These are phyloP conservation scores for Synchiropus splendidus DNA, from an alignment of 2,113 vertebrate species.

Conservation along the genomic window DNA sequence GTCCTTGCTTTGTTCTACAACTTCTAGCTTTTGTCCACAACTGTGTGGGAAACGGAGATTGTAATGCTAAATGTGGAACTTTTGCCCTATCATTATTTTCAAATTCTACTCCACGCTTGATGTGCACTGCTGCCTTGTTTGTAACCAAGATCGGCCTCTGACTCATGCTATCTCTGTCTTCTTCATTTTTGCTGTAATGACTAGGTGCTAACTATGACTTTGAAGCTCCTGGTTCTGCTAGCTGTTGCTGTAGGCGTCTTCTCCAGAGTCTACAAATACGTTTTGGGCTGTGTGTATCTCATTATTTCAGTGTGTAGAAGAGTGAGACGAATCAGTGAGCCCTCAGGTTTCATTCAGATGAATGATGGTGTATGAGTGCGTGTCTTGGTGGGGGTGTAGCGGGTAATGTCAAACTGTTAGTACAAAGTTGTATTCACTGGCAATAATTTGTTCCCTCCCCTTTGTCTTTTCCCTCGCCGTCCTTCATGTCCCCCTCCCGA, in stretches of 20 bases:
- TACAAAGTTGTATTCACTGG: constrained; percentile 30
- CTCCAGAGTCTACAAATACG: constrained; percentile 6
- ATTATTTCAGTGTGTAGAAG: constrained; percentile 25
- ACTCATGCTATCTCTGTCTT: background rate
- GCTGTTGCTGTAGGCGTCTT: constrained; percentile 28
- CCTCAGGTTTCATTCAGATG: constrained; percentile 23
- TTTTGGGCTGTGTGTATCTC: constrained; percentile 21
- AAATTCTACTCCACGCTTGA: background rate
- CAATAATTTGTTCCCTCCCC: constrained; percentile 28
- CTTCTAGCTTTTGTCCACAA: no score
- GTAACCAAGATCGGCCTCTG: constrained; percentile 3
- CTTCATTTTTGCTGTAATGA: constrained; percentile 15
- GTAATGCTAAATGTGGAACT: no score
- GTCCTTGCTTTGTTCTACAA: no score
- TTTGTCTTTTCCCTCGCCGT: constrained; percentile 3
- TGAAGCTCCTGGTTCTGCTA: constrained; percentile 35
- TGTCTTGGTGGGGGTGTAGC: constrained; percentile 2
- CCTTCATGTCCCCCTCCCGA: constrained; percentile 12
- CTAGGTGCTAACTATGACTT: constrained; percentile 35
- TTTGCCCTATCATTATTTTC: no score
- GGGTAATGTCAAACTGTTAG: constrained; percentile 41
- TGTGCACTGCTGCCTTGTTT: background rate
- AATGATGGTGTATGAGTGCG: constrained; percentile 17
- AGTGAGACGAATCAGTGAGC: constrained; percentile 25
- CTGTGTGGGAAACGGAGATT: no score